Base-by-base conservation (phyloP, 2,888 invertebrate species). In the Labia minor region DNA sequence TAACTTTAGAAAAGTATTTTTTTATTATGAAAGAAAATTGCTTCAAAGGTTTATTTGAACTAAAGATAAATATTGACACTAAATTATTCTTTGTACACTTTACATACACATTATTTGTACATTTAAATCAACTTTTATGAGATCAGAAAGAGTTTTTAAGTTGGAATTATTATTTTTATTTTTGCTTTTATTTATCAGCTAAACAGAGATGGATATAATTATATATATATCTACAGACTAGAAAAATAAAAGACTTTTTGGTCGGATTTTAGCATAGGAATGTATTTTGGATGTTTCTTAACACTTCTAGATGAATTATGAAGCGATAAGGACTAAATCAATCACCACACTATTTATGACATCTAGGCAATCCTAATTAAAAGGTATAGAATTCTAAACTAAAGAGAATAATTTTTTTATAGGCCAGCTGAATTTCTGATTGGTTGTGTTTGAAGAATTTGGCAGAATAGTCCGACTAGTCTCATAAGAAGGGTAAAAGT, bases 41-140 rank as follows among this genome's bases (percentile, higher is more conserved):
- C 49, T 49, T 49, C 49, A 49, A 49, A n/a, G 49, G 49, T 49
- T 49, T 49, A 49, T 49, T 49, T 49, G 49, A 49, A 49, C 49
- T 49, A 49, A 49, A 49, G n/a, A 49, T 49, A 49, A 49, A 49
- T 49, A 49, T 49, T 49, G 49, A 49, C 49, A 49, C n/a, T 49
- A 49, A 49, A 49, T 49, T 49, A 49, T 49, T 49, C 49, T 49
- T 49, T 49, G 49, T 49, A 49, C 49, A 49, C 16, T 49, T 49
- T 49, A 49, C 49, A 49, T 4, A 49, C 49, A 49, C 49, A 49
- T 49, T 49, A 49, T 49, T 49, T 49, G 49, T 49, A 49, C 49
- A 49, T 49, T 49, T 11, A 49, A 49, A 49, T 49, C 16, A 49
- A 49, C 49, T 49, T 49, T 49, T 49, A 49, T 49, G 49, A 49